Evolutionary conservation across 2,888 invertebrate genomes (phyloP), one percentile per base, ranked within the genome.

Genomic region (Hydriomena furcata): DNA sequence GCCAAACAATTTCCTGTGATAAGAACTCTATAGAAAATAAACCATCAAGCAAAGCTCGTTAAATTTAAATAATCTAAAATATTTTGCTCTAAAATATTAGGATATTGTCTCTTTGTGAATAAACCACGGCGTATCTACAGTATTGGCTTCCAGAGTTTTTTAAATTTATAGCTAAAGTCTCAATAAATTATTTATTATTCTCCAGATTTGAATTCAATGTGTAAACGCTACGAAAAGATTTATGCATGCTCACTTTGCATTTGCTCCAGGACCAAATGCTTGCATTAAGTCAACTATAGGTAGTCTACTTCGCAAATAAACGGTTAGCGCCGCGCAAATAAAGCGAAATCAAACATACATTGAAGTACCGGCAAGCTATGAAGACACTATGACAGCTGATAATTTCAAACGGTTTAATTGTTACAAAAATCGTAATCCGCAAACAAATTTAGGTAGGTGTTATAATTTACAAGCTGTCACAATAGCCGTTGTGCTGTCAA

Each of bases 301-400:
- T 36, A 37, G 11, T 35, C 11, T 41, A 44, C 31, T 40, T 45
- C 25, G 54, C 49, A 71, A 66, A 72, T 66, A 63, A 64, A 65
- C 61, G 66, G 64, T 68, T 71, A 67, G 63, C 61, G 63, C 55
- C 56, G 59, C 58, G 60, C 63, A 67, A 73, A 66, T 71, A 71
- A 73, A 74, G 65, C 67, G 63, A 73, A 78, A 76, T 74, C 70
- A 77, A 76, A 77, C 69, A 69, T 58, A 63, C 47, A 20, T 5
- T 34, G 7, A 21, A 24, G 23, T n/a, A 11, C 28, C 17, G 31
- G 45, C 3, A 25, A 25, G 17, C 11, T 38, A 32, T n/a, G 7
- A n/a, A 32, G 11, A 0, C 4, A 20, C 17, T 24, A 17, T 32
- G 37, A 20, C 37, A 38, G 24, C 4, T n/a, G n/a, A n/a, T n/a